Percentiles rank a stretch among this genome's conserved stretches.
Evolutionary conservation across 1,140 invertebrate genomes (phyloP).

Genomic region (Drosophila yakuba): DNA sequence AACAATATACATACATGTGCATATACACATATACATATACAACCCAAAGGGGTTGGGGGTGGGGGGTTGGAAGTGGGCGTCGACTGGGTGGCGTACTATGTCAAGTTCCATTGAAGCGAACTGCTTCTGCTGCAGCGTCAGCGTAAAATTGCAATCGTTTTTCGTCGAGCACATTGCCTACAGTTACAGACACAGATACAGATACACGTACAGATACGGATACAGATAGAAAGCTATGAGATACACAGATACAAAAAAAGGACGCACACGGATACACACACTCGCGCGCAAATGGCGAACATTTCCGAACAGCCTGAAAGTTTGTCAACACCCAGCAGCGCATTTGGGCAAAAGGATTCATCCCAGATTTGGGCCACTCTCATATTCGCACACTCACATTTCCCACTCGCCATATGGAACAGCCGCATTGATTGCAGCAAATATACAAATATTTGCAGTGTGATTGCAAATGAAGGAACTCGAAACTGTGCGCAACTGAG

Average conservation of each 20-base stretch:
- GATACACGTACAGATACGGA: slow-evolving; percentile 12
- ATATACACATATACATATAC: neutral
- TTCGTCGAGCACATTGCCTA: slow-evolving; percentile 37
- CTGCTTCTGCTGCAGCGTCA: slow-evolving; percentile 64
- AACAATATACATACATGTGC: neutral
- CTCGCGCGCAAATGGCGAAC: slow-evolving; percentile 25
- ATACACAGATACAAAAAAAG: slow-evolving; percentile 2
- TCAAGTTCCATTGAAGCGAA: slow-evolving; percentile 66
- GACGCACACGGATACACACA: slow-evolving; percentile 12
- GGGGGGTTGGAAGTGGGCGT: neutral
- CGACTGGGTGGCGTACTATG: slow-evolving; percentile 12
- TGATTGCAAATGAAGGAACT: slow-evolving; percentile 9
- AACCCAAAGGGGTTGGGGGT: neutral
- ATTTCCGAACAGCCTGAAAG: slow-evolving; percentile 36
- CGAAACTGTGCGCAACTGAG: slow-evolving; percentile 10
- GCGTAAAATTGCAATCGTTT: slow-evolving; percentile 67
- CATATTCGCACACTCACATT: slow-evolving; percentile 46
- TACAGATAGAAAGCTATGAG: neutral
- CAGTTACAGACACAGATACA: slow-evolving; percentile 52
- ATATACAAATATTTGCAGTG: slow-evolving; percentile 38
- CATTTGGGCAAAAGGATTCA: slow-evolving; percentile 2
- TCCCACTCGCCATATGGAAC: slow-evolving; percentile 16
- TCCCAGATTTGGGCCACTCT: slow-evolving; percentile 38
- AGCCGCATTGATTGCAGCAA: slow-evolving; percentile 67
- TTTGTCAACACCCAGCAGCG: slow-evolving; percentile 26